These are phyloP conservation scores for Peromyscus aztecus DNA, from an alignment of 2,797 vertebrate genomes.

Conservation along the genomic window DNA sequence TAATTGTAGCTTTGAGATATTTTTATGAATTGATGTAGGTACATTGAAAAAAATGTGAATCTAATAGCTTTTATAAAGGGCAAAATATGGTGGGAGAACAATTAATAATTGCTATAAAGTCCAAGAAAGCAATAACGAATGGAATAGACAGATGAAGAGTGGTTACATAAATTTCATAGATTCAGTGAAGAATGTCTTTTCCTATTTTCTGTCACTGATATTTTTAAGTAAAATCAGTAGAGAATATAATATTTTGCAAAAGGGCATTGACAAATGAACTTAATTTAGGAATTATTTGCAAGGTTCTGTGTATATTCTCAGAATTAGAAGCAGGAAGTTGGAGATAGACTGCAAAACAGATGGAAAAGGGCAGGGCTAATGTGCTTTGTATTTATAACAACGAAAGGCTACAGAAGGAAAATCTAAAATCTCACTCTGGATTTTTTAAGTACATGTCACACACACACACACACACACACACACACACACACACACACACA, in stretches of 20 bases:
- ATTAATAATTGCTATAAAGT: not conserved
- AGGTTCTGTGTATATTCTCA: not conserved
- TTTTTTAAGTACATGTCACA: not conserved
- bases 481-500: not conserved
- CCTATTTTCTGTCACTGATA: not conserved
- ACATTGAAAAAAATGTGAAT: not conserved
- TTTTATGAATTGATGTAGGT: not conserved
- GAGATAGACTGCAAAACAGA: not conserved
- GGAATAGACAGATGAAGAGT: not conserved
- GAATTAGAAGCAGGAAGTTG: slow-evolving; percentile 30
- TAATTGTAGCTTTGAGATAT: not conserved
- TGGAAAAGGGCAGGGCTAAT: not conserved
- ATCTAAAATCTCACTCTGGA: not conserved
- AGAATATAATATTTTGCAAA: not conserved
- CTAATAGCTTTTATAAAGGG: not conserved
- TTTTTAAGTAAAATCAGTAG: not conserved
- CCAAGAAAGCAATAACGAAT: not conserved
- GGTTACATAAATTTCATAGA: not conserved
- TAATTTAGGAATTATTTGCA: not conserved
- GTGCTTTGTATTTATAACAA: not conserved
- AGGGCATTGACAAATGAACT: not conserved
- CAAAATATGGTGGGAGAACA: not conserved
- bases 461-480: not conserved
- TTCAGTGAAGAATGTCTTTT: slow-evolving; percentile 2
- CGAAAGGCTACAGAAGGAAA: not conserved